Base-by-base conservation (phyloP, 2,797 vertebrate species). In the Otus scops region DNA sequence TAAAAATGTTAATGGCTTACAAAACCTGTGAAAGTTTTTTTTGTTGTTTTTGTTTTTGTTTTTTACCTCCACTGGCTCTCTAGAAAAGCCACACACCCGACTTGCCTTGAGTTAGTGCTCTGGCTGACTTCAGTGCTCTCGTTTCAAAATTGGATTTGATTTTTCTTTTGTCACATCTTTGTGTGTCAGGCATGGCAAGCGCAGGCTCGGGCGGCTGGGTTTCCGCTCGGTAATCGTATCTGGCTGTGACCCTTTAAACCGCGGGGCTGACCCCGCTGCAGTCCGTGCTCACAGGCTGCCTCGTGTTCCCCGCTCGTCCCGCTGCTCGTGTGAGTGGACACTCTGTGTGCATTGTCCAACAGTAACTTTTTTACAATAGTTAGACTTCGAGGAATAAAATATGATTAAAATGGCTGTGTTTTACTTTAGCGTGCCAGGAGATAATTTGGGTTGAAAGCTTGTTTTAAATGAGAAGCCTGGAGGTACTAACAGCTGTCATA, bases 361-460 rank as follows among this genome's bases (percentile, higher is more conserved):
- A 21, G 71, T 14, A 30, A 24, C 74, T 53, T n/a, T 7, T 45
- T 45, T 45, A 45, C 43, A 47, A 2, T 14, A 43, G 61, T 14
- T 48, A 60, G 57, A 5, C 53, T 8, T 83, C 2, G 13, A 88
- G 85, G 65, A 88, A 77, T 38, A 43, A 59, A 69, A 68, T 34
- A 15, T 4, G 30, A 88, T 57, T 61, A 17, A 84, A 30, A 12
- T 34, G 70, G 50, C 48, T 88, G 71, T 41, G 21, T 83, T 88
- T 56, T 39, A n/a, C 54, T 64, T 43, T 6, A 6, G 71, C 54
- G 1, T 71, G 61, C 85, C 76, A 71, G 82, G 59, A 88, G 76
- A 43, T 74, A 20, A 74, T 76, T 79, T 65, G 68, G 51, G 74
- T 76, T 63, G 93, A 88, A 92, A 65, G 75, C 70, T 56, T 28